Base-by-base conservation (phyloP, 2,797 vertebrate genomes). In the Anguilla pacifica region DNA sequence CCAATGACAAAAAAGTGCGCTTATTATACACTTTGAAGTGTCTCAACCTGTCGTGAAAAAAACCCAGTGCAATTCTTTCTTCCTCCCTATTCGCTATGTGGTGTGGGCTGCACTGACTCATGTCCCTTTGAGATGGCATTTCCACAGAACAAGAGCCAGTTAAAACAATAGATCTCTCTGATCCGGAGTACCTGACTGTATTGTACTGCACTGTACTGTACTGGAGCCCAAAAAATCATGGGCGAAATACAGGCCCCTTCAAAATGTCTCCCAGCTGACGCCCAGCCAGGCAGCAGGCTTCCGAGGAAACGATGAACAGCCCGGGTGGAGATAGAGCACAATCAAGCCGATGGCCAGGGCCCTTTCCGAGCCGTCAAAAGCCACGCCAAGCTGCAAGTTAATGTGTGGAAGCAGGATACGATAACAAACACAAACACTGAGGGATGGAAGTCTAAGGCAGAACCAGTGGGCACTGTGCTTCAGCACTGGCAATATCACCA, bases 161-260 rank as follows among this genome's bases (percentile, higher is more conserved):
- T 9, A 84, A 6, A 84, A 84, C 83, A 84, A 84, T 55, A 28
- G n/a, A 17, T 15, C 53, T 84, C 83, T 35, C 53, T 84, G 83
- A 59, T 35, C 83, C 35, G 83, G 83, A 13, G 51, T 11, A 53
- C 83, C 83, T 55, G 83, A 31, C 83, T 35, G 53, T 11, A 25
- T 43, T 46, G 25, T 13, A 17, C 25, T 43, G 25, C 46, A n/a
- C 43, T 49, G 43, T 39, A 49, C 9, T 46, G 79, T 46, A n/a
- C 81, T 53, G 19, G 46, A 17, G 83, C 83, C 83, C 43, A 11
- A 35, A 11, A 4, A 53, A 6, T 3, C 46, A 55, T 2, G 13
- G 25, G n/a, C 35, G 9, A 57, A 84, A 59, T 19, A 31, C 83
- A 35, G 83, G 53, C n/a, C 83, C 25, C 28, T 46, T 84, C 82